Conservation (phyloP, 2,113 vertebrate genomes). For the Cottus gobio region DNA sequence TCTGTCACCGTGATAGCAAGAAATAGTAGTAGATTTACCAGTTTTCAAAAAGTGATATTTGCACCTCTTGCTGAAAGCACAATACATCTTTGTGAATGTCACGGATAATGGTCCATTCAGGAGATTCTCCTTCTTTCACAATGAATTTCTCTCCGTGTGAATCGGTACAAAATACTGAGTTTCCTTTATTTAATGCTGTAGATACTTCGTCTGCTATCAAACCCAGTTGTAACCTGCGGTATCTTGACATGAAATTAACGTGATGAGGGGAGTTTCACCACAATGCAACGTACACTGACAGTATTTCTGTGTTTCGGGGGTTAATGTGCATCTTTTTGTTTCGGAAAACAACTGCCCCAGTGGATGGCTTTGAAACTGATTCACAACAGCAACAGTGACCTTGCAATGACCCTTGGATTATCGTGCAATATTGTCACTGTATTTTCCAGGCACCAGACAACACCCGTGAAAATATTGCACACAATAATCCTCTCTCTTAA, state of each 20-base stretch:
- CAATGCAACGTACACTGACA: not conserved
- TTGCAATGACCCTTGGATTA: slow-evolving; percentile 64
- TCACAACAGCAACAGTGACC: slow-evolving; percentile 60
- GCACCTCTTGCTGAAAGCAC: not conserved
- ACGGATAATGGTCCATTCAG: not conserved
- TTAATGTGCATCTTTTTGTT: not conserved
- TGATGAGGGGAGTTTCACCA: not conserved
- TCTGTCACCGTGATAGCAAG: not conserved
- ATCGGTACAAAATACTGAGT: not conserved
- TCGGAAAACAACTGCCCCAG: slow-evolving; percentile 12
- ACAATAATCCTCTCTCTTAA: slow-evolving; percentile 58
- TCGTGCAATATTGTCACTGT: slow-evolving; percentile 71
- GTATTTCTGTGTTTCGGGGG: not conserved
- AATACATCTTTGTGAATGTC: slow-evolving; percentile 1
- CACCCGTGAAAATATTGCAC: slow-evolving; percentile 72
- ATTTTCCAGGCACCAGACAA: slow-evolving; percentile 66
- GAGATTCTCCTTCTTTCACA: not conserved
- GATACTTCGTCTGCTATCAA: not conserved
- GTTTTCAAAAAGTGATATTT: not conserved
- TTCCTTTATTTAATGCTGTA: not conserved
- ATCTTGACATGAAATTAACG: slow-evolving; percentile 8
- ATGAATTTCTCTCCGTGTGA: not conserved
- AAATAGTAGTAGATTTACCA: not conserved
- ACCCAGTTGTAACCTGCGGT: not conserved
- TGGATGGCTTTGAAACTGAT: slow-evolving; percentile 25